Percentiles rank a stretch among this genome's conserved stretches.
Evolutionary conservation across 2,797 vertebrate species (phyloP).

Genomic region (Emys orbicularis): DNA sequence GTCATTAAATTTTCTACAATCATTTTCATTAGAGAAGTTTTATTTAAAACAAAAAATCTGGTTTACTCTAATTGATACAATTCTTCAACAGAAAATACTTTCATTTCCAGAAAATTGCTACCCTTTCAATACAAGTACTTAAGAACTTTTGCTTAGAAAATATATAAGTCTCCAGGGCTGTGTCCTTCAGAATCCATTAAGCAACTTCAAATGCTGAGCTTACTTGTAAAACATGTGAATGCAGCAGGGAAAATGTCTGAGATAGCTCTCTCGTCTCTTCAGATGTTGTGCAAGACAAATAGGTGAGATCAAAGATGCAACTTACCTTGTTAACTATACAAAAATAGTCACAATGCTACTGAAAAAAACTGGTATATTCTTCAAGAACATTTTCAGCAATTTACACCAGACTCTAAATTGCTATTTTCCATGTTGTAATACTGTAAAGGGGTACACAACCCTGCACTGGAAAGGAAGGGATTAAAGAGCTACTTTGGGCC

Average conservation of each 20-base stretch:
- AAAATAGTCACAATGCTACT: background rate
- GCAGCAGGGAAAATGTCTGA: background rate
- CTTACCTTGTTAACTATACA: background rate
- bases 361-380: background rate
- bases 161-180: too few relatives aligned
- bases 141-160: background rate
- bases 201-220: background rate
- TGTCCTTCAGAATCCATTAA: background rate
- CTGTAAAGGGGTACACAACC: background rate
- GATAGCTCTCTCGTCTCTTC: background rate
- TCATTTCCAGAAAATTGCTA: background rate
- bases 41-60: background rate
- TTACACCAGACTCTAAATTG: background rate
- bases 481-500: background rate
- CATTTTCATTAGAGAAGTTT: background rate
- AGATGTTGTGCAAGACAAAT: background rate
- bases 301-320: background rate
- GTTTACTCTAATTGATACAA: background rate
- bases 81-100: background rate
- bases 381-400: background rate
- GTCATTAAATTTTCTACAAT: too few relatives aligned
- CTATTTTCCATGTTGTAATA: background rate
- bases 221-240: background rate
- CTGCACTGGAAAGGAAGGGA: background rate
- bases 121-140: background rate